A percentile compares a stretch with the other conserved stretches of the same genome.
Evolutionary conservation across 2,888 invertebrate genomes (phyloP).

Genomic region (Mythimna impura): DNA sequence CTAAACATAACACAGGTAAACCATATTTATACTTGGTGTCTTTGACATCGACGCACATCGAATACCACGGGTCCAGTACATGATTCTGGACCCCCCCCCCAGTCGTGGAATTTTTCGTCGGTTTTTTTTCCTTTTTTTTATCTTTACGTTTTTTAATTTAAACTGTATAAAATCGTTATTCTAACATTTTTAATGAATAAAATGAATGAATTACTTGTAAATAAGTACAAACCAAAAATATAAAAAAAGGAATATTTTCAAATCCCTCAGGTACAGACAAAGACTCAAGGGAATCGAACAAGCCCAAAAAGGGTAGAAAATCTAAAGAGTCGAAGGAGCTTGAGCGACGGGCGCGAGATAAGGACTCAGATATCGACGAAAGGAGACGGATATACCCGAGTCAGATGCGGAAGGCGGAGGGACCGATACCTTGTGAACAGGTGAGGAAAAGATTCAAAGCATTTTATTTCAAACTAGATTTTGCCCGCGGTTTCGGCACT

Average conservation of each 20-base stretch:
- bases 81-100: no score
- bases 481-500: no score
- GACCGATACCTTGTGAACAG: conserved; percentile 84
- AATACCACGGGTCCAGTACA: no score
- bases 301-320: conserved; percentile 71
- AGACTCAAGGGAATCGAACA: conserved; percentile 68
- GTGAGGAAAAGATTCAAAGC: conserved; percentile 56
- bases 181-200: no score
- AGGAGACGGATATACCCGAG: conserved; percentile 72
- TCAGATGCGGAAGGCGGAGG: conserved; percentile 77
- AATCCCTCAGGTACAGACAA: conserved; percentile 55
- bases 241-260: neutral
- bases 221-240: neutral
- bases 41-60: no score
- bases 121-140: no score
- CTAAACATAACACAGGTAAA: conserved; percentile 73
- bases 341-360: conserved; percentile 63
- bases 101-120: no score
- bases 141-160: no score
- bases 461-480: no score
- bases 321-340: conserved; percentile 67
- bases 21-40: neutral
- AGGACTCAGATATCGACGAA: conserved; percentile 61
- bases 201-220: no score
- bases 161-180: no score